phyloP scores from a whole-genome alignment of 1,140 invertebrate genomes.

The Penaeus indicus region DNA sequence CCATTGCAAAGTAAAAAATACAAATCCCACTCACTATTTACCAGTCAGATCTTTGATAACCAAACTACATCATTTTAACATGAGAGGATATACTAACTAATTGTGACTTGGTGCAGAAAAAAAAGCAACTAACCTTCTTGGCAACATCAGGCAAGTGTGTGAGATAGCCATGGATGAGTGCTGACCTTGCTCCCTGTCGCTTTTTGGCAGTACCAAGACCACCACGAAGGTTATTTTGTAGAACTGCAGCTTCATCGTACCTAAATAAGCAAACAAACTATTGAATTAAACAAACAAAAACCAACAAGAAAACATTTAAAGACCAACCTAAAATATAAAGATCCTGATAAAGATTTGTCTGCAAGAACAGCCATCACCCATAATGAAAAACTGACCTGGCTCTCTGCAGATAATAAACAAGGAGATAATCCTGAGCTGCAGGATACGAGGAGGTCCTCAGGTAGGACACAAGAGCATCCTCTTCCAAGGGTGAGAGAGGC shows the following conservation, averaged over 20 bases:
- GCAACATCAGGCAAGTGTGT: constrained; percentile 68
- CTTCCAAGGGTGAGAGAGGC: constrained; percentile 73
- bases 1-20: not conserved
- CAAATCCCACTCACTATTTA: not conserved
- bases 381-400: constrained; percentile 67
- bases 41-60: not conserved
- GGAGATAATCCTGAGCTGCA: constrained; percentile 72
- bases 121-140: constrained; percentile 16
- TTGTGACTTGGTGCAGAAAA: not conserved
- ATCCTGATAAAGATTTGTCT: not conserved
- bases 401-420: constrained; percentile 72
- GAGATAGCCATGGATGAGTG: constrained; percentile 70
- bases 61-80: not conserved
- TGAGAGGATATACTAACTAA: not conserved
- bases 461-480: constrained; percentile 74
- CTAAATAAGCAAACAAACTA: constrained; percentile 70
- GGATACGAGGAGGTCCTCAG: constrained; percentile 72
- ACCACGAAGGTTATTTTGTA: constrained; percentile 41
- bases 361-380: not conserved
- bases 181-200: constrained; percentile 69
- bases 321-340: not conserved
- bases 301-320: not conserved
- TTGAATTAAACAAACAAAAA: constrained; percentile 50
- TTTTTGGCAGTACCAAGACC: constrained; percentile 60
- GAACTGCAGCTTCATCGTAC: constrained; percentile 67